Evolutionary conservation across 2,113 vertebrate genomes (phyloP).

Genomic region (Balaeniceps rex): DNA sequence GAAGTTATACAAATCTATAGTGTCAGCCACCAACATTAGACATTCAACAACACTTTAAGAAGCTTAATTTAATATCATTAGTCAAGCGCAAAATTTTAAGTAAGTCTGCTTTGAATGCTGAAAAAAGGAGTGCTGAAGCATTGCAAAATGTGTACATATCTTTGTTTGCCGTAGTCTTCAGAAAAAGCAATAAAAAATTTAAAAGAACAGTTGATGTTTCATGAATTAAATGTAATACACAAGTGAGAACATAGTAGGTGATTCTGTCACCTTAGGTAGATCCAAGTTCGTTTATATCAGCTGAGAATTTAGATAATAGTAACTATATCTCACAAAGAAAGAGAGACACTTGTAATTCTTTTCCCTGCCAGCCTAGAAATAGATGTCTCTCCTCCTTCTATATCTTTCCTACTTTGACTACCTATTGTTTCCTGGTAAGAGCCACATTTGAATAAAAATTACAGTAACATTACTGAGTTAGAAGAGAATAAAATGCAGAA

Average conservation of each 20-base stretch:
- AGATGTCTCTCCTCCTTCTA: neutral
- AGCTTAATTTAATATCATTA: slow-evolving; percentile 31
- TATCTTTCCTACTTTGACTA: neutral
- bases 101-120: neutral
- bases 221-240: neutral
- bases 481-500: neutral
- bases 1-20: neutral
- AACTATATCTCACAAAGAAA: neutral
- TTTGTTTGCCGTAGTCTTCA: neutral
- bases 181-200: neutral
- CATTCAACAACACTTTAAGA: neutral
- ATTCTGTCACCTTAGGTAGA: neutral
- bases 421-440: neutral
- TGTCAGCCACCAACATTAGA: neutral
- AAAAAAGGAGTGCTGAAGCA: slow-evolving; percentile 30
- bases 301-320: neutral
- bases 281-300: neutral
- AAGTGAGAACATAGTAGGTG: neutral
- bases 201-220: neutral
- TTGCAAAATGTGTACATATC: neutral
- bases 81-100: slow-evolving; percentile 37
- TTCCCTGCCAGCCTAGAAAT: neutral
- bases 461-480: neutral
- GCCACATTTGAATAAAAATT: neutral
- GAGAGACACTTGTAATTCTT: neutral